These are phyloP conservation scores for Apamea monoglypha DNA, from an alignment of 2,888 invertebrate genomes.

Conservation along the genomic window DNA sequence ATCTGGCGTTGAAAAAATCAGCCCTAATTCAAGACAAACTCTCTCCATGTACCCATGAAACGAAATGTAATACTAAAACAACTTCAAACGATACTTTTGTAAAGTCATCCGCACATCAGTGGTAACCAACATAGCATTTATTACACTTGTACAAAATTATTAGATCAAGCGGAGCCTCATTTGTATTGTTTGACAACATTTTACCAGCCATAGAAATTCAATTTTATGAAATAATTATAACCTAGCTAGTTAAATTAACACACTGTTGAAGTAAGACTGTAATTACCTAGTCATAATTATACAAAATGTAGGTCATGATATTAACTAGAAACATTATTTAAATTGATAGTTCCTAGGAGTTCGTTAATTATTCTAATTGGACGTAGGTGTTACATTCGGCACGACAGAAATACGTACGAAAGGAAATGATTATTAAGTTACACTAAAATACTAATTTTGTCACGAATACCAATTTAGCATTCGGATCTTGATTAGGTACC, in stretches of 20 bases:
- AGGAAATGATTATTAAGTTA: slow-evolving; percentile 3
- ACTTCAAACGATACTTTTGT: background rate
- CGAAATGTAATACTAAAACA: background rate
- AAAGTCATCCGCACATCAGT: background rate
- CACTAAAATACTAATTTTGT: slow-evolving; percentile 11
- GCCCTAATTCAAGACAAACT: background rate
- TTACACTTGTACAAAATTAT: background rate
- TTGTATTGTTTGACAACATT: background rate
- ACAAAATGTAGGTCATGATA: slow-evolving; percentile 50
- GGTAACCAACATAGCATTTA: background rate
- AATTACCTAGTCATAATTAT: slow-evolving; percentile 45
- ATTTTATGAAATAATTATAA: slow-evolving; percentile 27
- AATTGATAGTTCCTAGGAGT: slow-evolving; percentile 53
- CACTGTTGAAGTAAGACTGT: slow-evolving; percentile 49
- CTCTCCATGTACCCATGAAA: background rate
- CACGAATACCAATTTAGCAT: slow-evolving; percentile 26
- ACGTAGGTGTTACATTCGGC: slow-evolving; percentile 25
- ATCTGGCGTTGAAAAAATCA: too few species aligned
- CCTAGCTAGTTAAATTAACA: slow-evolving; percentile 33
- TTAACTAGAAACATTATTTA: slow-evolving; percentile 57
- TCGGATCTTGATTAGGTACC: slow-evolving; percentile 7
- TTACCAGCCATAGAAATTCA: slow-evolving; percentile 7
- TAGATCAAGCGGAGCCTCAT: background rate
- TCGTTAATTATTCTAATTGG: slow-evolving; percentile 50
- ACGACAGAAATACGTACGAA: slow-evolving; percentile 31